Base-by-base conservation (phyloP, 2,888 invertebrate species). In the Epistrophella euchroma region DNA sequence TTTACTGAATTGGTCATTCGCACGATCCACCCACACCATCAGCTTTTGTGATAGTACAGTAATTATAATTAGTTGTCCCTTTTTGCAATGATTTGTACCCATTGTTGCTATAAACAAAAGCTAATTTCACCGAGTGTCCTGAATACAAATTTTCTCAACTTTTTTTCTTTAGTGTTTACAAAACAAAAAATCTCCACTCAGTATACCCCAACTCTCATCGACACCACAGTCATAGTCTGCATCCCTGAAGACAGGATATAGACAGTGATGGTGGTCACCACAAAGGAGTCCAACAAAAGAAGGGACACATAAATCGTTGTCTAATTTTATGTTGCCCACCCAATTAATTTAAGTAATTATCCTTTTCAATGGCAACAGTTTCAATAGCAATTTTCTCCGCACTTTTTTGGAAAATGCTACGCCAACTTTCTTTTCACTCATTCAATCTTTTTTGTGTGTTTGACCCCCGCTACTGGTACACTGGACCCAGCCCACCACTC, bases 261-360 rank as follows among this genome's bases (percentile, higher is more conserved):
- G 25, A 25, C 1, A 35, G 19, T 10, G 4, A 66, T n/a, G n/a
- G 17, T 15, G 50, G 45, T 50, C 50, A 68, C 85, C 76, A 74
- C 81, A 74, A 74, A 55, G 7, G 71, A 25, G 43, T 77, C 81
- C 64, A 80, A 80, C 85, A 80, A 82, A 74, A 77, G 76, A 81
- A 62, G 50, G 78, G 64, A 74, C 86, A 86, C 82, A 86, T 86
- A 82, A 86, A 86, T 86, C 86, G 86, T 78, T 86, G 82, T 86
- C 81, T 86, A 78, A 86, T 86, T 86, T 82, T 74, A 77, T 86
- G 86, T 86, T 86, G 86, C 82, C 86, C 86, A 82, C 75, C 86
- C 86, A 86, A 86, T 86, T 86, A 86, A 86, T 86, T 86, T 86
- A 86, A 86, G 86, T 86, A 86, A 86, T 86, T 86, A 86, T 86